Evolutionary conservation across 1,140 invertebrate genomes (phyloP), one percentile per base, ranked within the genome.

Genomic region (Ceratosolen solmsi): DNA sequence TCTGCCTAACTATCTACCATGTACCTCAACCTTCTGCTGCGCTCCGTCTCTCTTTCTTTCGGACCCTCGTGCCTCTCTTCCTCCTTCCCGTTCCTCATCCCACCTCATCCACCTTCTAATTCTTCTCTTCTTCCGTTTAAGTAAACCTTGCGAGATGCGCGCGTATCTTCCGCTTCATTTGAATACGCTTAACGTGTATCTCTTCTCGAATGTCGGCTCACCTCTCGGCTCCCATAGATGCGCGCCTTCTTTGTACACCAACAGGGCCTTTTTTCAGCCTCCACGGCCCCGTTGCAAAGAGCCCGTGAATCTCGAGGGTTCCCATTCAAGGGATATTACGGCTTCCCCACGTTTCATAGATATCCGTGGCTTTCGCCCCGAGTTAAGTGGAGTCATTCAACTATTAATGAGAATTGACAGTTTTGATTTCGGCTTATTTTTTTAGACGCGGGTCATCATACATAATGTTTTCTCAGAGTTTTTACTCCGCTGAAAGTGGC

Each of bases 141-240:
- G 71, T 74, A 82, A 76, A 82, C 74, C 77, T 38, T 30, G 78
- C 54, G 79, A 72, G 60, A 71, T 72, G 51, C 68, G 72, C 60
- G 51, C 65, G 63, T 54, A 82, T 79, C 81, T 82, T 82, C 81
- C 81, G 81, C 75, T 79, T 82, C 75, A 82, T 82, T 82, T 82
- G 81, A 82, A 82, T 82, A 71, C 27, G 68, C 72, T 74, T 41
- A 75, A 13, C 68, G 75, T 36, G n/a, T 70, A 56, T 81, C 54
- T 68, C 49, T 81, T 38, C 68, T 71, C 63, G 22, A 49, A 68
- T 81, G 72, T 70, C 72, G 71, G 72, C 25, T 25, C 54, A 33
- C 22, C 30, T 58, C 73, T 15, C 25, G 22, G 63, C 46, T 78
- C 46, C 60, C 30, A 70, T 70, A 70, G 27, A 68, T 20, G 30